A percentile compares a stretch with the other conserved stretches of the same genome.
phyloP scores from a whole-genome alignment of 2,113 vertebrate genomes.

The Hemiscyllium ocellatum region DNA sequence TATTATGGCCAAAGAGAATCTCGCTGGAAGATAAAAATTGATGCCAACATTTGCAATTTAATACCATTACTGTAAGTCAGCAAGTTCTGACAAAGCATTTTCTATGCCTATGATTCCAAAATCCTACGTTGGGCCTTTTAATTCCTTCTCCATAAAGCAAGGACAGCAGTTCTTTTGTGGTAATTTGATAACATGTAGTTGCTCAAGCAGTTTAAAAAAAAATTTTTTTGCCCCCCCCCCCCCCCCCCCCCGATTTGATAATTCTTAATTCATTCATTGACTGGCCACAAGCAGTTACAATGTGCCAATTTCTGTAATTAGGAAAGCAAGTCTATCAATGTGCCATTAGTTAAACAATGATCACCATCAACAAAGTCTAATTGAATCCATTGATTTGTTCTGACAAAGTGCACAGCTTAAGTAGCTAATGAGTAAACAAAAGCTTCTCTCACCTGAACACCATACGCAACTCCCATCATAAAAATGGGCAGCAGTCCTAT shows the following conservation, averaged over 20 bases:
- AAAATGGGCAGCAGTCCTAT: not conserved
- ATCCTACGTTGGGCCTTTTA: conserved; percentile 39
- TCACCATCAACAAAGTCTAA: conserved; percentile 50
- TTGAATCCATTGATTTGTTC: conserved; percentile 35
- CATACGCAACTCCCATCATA: not conserved
- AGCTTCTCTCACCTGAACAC: too few relatives aligned
- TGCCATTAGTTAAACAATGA: conserved; percentile 48
- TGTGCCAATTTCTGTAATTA: conserved; percentile 55
- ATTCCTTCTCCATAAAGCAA: conserved; percentile 40
- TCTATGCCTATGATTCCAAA: not conserved
- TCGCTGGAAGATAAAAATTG: conserved; percentile 32
- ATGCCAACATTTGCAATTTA: conserved; percentile 1
- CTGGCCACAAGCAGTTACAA: conserved; percentile 49
- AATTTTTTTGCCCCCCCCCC: not conserved
- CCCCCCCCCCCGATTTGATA: conserved; percentile 39
- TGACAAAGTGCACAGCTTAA: conserved; percentile 26
- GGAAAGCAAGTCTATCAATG: conserved; percentile 54
- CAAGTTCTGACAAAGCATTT: conserved; percentile 15
- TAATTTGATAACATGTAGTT: conserved; percentile 37
- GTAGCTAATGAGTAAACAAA: not conserved
- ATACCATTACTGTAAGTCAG: conserved; percentile 9
- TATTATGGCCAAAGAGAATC: not conserved
- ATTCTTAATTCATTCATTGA: conserved; percentile 49
- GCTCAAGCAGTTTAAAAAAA: conserved; percentile 40
- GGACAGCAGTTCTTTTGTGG: conserved; percentile 20